Conservation (phyloP, 1,140 invertebrate species). For the Heliconius himera region DNA sequence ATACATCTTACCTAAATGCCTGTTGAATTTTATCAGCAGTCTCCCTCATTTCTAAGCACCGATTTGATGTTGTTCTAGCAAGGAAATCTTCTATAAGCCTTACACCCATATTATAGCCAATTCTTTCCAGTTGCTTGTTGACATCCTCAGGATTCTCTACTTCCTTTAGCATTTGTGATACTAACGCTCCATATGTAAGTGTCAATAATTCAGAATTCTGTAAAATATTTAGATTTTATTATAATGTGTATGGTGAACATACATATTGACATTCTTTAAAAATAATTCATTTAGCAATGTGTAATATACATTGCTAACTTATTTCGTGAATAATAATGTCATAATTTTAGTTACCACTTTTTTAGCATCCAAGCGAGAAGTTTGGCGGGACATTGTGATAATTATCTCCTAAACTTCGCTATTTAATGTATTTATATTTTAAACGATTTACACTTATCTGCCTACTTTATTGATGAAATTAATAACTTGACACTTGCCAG, state of each 20-base stretch:
- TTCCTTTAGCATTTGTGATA: constrained; percentile 98
- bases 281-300: too few species aligned
- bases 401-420: background rate
- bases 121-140: constrained; percentile 95
- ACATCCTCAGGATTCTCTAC: constrained; percentile 98
- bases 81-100: constrained; percentile 98
- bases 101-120: constrained; percentile 99
- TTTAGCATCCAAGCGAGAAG: constrained; percentile 76
- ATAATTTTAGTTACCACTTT: constrained; percentile 68
- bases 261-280: background rate
- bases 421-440: background rate
- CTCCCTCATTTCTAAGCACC: constrained; percentile 97
- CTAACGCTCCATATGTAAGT: constrained; percentile 98
- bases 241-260: background rate
- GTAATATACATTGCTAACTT: too few species aligned
- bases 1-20: constrained; percentile 74
- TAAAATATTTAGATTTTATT: constrained; percentile 55
- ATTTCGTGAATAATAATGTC: too few species aligned
- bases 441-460: background rate
- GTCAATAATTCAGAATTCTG: constrained; percentile 98
- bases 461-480: background rate
- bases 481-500: background rate
- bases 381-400: constrained; percentile 69
- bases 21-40: constrained; percentile 98
- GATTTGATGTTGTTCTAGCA: constrained; percentile 92